These are phyloP conservation scores for Reticulitermes speratus DNA, from an alignment of 1,140 invertebrate species.

Conservation along the genomic window DNA sequence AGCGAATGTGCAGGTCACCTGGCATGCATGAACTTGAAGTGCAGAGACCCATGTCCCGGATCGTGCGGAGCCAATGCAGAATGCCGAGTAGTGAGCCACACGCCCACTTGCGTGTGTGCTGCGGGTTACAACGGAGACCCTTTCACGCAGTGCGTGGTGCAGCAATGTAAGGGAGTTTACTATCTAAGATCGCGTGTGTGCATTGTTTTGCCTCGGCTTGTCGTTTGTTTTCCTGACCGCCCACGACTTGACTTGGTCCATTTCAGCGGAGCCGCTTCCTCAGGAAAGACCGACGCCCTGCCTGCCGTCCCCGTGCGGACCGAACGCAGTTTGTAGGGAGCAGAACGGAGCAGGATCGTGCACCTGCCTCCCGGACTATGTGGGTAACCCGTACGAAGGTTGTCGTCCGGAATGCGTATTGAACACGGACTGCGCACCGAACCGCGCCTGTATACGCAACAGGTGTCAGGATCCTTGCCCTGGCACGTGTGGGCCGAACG, in stretches of 20 bases:
- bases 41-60: slow-evolving; percentile 55
- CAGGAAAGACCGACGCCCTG: slow-evolving; percentile 54
- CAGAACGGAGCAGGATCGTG: slow-evolving; percentile 63
- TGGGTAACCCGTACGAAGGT: slow-evolving; percentile 70
- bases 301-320: slow-evolving; percentile 65
- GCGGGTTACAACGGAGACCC: slow-evolving; percentile 50
- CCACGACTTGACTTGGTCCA: slow-evolving; percentile 37
- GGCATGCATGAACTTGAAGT: slow-evolving; percentile 54
- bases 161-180: slow-evolving; percentile 43
- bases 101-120: slow-evolving; percentile 51
- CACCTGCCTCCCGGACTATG: slow-evolving; percentile 63
- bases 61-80: slow-evolving; percentile 59
- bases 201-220: slow-evolving; percentile 7
- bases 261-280: slow-evolving; percentile 34
- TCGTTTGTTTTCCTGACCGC: slow-evolving; percentile 16
- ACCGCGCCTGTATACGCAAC: slow-evolving; percentile 59
- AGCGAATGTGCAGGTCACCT: slow-evolving; percentile 50
- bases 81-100: slow-evolving; percentile 61
- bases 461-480: slow-evolving; percentile 66
- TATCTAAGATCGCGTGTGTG: background rate
- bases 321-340: slow-evolving; percentile 64
- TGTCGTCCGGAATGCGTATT: slow-evolving; percentile 65
- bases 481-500: slow-evolving; percentile 64
- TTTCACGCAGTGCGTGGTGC: slow-evolving; percentile 47
- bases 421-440: slow-evolving; percentile 62